A percentile compares a stretch with the other conserved stretches of the same genome.
phyloP scores from a whole-genome alignment of 2,797 vertebrate genomes.

The Epinephelus malabaricus region DNA sequence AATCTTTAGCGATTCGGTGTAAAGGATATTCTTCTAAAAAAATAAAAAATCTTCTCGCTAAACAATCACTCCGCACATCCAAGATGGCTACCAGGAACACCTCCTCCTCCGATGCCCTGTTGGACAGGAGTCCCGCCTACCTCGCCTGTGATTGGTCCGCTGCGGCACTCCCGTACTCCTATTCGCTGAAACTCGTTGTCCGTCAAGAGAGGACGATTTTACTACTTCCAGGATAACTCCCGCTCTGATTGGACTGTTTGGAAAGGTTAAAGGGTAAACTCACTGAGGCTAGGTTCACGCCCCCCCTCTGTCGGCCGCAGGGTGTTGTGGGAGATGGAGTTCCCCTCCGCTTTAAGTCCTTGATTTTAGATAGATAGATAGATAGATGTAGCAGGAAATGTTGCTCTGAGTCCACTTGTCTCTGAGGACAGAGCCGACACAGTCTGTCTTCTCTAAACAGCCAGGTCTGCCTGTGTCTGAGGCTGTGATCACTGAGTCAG shows the following conservation, averaged over 20 bases:
- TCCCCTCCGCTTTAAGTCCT: not conserved
- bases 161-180: fast-evolving
- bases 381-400: too few relatives aligned
- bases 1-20: conserved; percentile 49
- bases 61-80: conserved; percentile 89
- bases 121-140: conserved; percentile 73
- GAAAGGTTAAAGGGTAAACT: conserved; percentile 78
- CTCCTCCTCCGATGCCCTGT: conserved; percentile 84
- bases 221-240: conserved; percentile 77
- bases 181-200: conserved; percentile 58
- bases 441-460: too few relatives aligned
- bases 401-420: too few relatives aligned
- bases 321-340: conserved; percentile 49
- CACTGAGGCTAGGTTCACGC: not conserved
- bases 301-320: not conserved
- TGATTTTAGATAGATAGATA: too few relatives aligned
- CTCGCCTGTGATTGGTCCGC: conserved; percentile 65
- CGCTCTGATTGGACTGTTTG: conserved; percentile 72
- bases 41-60: conserved; percentile 84
- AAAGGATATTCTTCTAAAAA: conserved; percentile 70
- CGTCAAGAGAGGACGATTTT: conserved; percentile 38
- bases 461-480: too few relatives aligned
- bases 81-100: conserved; percentile 90
- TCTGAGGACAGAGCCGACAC: too few relatives aligned
- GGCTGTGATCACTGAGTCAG: too few relatives aligned